Base-by-base conservation (phyloP, 2,888 invertebrate genomes). In the Brassicogethes aeneus region DNA sequence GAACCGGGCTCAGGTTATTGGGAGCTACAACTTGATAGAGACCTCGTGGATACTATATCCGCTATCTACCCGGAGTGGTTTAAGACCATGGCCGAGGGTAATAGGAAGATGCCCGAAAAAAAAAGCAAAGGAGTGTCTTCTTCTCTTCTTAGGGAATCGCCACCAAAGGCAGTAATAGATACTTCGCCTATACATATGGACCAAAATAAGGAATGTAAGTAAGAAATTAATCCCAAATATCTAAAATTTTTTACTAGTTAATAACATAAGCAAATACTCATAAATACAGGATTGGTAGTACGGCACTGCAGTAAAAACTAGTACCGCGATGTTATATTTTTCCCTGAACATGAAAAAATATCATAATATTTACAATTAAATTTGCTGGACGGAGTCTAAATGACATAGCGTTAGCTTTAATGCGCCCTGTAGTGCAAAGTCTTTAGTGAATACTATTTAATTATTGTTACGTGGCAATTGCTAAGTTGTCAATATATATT, bases 181-280 rank as follows among this genome's bases (percentile, higher is more conserved):
- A 90, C 92, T 64, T 89, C 90, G 61, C 94, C 94, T 36, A 77
- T 95, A 59, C 88, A 90, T 65, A 89, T 95, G 83, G 92, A 93
- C 70, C 91, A 90, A 70, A 95, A 95, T 71, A 95, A 95, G 77
- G 93, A 95, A 82, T 93, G 95, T 95, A 70, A 89, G 92, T 83
- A 62, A 36, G n/a, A 16, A 15, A 10, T 7, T n/a, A n/a, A n/a
- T n/a, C n/a, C n/a, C n/a, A n/a, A 10, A 15, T 31, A 16, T 40
- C n/a, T n/a, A n/a, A n/a, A n/a, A n/a, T n/a, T n/a, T n/a, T 40
- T 15, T 36, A 16, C n/a, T n/a, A n/a, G n/a, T n/a, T n/a, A n/a
- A n/a, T n/a, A n/a, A n/a, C n/a, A n/a, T n/a, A n/a, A n/a, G n/a
- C n/a, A n/a, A 15, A 30, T 13, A 13, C 16, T 37, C 15, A 31